Conservation (phyloP, 2,888 invertebrate species). For the Leptinotarsa peninsularis region DNA sequence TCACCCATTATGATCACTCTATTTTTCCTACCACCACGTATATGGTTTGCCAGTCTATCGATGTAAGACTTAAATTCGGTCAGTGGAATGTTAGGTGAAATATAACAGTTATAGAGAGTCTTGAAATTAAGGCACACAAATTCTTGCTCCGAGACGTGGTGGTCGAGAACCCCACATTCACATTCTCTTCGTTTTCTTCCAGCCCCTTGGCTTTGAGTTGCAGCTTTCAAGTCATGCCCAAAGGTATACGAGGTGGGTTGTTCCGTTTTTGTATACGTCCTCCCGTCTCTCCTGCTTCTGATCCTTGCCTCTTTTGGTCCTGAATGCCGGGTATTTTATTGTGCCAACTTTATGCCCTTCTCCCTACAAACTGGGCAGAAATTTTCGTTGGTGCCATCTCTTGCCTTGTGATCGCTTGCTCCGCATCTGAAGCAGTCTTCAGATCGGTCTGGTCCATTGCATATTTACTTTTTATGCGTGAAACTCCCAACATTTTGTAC, state of each 20-base stretch:
- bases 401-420: background rate
- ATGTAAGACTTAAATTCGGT: background rate
- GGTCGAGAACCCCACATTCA: no score
- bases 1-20: conserved; percentile 17
- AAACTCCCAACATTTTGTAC: no score
- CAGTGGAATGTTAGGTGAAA: conserved; percentile 2
- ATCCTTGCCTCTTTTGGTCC: background rate
- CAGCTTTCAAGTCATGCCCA: no score
- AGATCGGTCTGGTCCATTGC: no score
- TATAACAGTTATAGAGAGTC: no score
- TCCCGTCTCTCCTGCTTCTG: background rate
- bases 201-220: no score
- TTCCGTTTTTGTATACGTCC: no score
- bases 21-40: background rate
- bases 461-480: no score
- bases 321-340: conserved; percentile 4
- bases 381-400: conserved; percentile 6
- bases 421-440: conserved; percentile 1
- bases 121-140: no score
- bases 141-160: no score
- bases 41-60: background rate
- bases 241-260: no score
- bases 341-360: conserved; percentile 13
- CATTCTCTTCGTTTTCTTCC: no score
- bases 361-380: conserved; percentile 4